Percentiles rank a stretch among this genome's conserved stretches.
Evolutionary conservation across 2,113 vertebrate species (phyloP).

Genomic region (Eira barbara): DNA sequence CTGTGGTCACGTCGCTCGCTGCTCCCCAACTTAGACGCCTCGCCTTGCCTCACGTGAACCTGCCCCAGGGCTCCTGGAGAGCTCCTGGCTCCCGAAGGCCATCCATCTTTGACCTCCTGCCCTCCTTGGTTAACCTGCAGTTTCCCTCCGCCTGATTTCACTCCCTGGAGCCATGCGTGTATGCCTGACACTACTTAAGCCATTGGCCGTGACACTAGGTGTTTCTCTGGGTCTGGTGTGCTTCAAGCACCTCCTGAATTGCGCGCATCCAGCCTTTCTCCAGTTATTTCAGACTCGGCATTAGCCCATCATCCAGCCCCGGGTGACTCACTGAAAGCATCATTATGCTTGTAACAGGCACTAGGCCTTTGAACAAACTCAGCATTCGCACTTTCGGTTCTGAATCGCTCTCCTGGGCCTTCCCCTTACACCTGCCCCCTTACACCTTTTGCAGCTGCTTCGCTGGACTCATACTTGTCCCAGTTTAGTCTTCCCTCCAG

Average conservation of each 20-base stretch:
- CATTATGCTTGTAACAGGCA: rapidly evolving
- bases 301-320: not conserved
- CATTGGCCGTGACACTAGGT: rapidly evolving
- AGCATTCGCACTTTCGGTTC: not conserved
- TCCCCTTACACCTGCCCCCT: not conserved
- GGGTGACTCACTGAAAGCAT: not conserved
- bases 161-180: not conserved
- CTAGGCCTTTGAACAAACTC: not conserved
- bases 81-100: not conserved
- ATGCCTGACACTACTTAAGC: not conserved
- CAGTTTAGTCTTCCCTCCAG: not conserved
- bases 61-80: not conserved
- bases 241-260: not conserved
- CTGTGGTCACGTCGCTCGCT: rapidly evolving
- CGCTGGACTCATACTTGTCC: not conserved
- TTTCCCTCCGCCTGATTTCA: not conserved
- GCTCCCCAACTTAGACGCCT: not conserved
- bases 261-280: not conserved
- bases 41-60: not conserved
- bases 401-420: not conserved
- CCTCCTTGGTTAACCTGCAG: not conserved
- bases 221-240: not conserved
- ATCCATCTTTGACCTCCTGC: not conserved
- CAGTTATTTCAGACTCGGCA: not conserved
- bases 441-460: not conserved